Conservation (phyloP, 2,113 vertebrate genomes). For the Narcine bancroftii region DNA sequence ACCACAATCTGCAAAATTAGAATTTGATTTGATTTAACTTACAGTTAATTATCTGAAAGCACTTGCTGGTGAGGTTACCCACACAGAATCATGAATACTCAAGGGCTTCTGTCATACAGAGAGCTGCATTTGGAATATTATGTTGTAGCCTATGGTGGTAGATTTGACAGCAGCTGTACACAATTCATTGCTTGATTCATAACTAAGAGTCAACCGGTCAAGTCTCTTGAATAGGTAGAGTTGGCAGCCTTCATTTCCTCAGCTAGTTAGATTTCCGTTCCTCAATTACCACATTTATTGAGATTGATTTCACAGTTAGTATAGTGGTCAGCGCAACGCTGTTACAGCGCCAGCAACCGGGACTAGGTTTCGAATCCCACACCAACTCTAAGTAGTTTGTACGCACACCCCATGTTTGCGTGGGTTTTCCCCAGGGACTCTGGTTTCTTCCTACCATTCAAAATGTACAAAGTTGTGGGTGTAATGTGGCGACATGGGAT, state of each 20-base stretch:
- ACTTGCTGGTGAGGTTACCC: neutral
- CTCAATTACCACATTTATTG: neutral
- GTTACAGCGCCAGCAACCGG: too few relatives aligned
- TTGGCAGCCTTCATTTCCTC: neutral
- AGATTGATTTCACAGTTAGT: neutral
- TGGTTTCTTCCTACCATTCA: too few relatives aligned
- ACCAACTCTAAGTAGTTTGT: too few relatives aligned
- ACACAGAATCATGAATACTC: neutral
- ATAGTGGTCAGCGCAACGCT: too few relatives aligned
- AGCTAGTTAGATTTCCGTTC: neutral
- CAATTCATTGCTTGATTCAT: neutral
- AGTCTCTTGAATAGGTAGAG: neutral
- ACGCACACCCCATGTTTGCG: too few relatives aligned
- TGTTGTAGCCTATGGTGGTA: neutral
- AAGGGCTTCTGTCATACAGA: neutral
- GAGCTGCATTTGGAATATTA: neutral
- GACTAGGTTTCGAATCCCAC: too few relatives aligned
- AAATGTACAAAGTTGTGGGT: too few relatives aligned
- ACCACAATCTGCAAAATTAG: neutral
- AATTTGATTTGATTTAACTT: neutral
- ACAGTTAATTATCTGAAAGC: neutral
- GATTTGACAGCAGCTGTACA: neutral
- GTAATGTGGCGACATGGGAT: too few relatives aligned
- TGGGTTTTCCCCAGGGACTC: too few relatives aligned
- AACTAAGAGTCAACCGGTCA: neutral